Percentiles rank a stretch among this genome's conserved stretches.
phyloP scores from a whole-genome alignment of 2,797 vertebrate species.

The Acipenser oxyrinchus region DNA sequence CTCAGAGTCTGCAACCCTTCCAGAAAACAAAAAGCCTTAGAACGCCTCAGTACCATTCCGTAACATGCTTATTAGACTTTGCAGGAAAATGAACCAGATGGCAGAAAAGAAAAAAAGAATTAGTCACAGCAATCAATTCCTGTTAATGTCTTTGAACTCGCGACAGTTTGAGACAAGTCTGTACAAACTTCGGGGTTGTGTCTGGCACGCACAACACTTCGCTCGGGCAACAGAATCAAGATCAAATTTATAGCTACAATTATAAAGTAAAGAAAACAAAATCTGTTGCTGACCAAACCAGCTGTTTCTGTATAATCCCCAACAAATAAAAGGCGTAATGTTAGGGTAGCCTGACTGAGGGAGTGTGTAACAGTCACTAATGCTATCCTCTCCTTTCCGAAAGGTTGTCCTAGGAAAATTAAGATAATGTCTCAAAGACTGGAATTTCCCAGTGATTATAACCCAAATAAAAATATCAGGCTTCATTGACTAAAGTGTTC shows the following conservation, averaged over 20 bases:
- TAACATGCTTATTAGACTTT: conserved; percentile 56
- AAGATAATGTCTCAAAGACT: conserved; percentile 22
- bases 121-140: conserved; percentile 59
- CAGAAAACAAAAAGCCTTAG: conserved; percentile 26
- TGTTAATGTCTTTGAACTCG: conserved; percentile 52
- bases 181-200: conserved; percentile 50
- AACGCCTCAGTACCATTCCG: conserved; percentile 41
- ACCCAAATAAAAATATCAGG: conserved; percentile 33
- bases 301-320: conserved; percentile 37
- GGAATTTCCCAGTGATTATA: conserved; percentile 32
- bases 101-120: conserved; percentile 40
- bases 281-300: conserved; percentile 31
- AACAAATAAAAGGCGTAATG: conserved; percentile 34
- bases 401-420: conserved; percentile 25
- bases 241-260: too few species aligned
- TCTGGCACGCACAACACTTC: conserved; percentile 42
- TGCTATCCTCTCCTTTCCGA: conserved; percentile 27
- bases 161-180: conserved; percentile 55
- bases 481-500: background rate
- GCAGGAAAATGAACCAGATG: conserved; percentile 55
- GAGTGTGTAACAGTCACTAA: conserved; percentile 9
- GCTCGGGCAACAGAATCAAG: conserved; percentile 37
- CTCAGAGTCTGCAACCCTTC: conserved; percentile 27
- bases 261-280: conserved; percentile 37
- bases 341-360: conserved; percentile 20